A percentile compares a stretch with the other conserved stretches of the same genome.
These are phyloP conservation scores for Eudemis profundana DNA, from an alignment of 2,888 invertebrate species.

Conservation along the genomic window DNA sequence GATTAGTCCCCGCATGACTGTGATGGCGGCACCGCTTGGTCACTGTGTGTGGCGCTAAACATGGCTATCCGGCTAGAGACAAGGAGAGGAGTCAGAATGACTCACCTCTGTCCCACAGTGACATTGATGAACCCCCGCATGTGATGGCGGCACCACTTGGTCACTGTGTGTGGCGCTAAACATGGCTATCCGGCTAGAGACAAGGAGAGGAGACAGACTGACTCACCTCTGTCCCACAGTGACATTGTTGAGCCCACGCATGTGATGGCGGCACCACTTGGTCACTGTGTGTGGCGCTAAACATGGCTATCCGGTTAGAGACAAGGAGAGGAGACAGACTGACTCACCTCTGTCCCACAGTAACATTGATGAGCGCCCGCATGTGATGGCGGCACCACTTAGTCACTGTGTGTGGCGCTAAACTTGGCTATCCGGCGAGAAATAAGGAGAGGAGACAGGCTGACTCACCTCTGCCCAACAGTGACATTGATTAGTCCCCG, in stretches of 20 bases:
- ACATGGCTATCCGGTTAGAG: too few species aligned
- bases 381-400: conserved; percentile 96
- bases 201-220: neutral
- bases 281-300: too few species aligned
- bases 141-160: conserved; percentile 95
- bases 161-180: conserved; percentile 98
- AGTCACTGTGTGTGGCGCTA: conserved; percentile 97
- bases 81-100: neutral
- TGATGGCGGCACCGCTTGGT: conserved; percentile 96
- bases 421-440: too few species aligned
- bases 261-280: too few species aligned
- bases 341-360: conserved; percentile 94
- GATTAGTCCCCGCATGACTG: conserved; percentile 90
- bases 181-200: conserved; percentile 87
- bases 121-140: conserved; percentile 91
- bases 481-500: too few species aligned
- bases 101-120: conserved; percentile 95
- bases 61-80: conserved; percentile 87
- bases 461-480: conserved; percentile 94
- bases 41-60: conserved; percentile 98
- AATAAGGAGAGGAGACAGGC: neutral
- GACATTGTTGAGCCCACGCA: too few species aligned
- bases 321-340: neutral
- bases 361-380: too few species aligned
- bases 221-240: conserved; percentile 93